Evolutionary conservation across 1,140 invertebrate genomes (phyloP), one percentile per base, ranked within the genome.

Genomic region (Caenorhabditis elegans): DNA sequence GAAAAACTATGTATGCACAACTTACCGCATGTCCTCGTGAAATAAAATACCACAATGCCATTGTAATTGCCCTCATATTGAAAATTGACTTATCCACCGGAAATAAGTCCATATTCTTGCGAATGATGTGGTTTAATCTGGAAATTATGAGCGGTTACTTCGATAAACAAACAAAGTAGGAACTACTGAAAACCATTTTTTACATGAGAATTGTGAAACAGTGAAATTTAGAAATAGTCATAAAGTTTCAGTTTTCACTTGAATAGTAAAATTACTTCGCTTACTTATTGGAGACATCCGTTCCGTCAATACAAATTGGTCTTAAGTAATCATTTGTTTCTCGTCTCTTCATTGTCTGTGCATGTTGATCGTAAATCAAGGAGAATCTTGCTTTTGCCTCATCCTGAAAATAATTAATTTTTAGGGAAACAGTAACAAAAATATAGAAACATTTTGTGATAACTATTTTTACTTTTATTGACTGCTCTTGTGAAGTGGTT

Each of bases 1-100:
- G 17, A 60, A 60, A 31, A 70, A 70, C 60, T 39, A n/a, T n/a
- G n/a, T n/a, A n/a, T n/a, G n/a, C n/a, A n/a, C n/a, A 70, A 70
- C 60, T 39, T 1, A 70, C 60, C 60, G 60, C 36, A 39, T 70
- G 60, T n/a, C 60, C 60, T 39, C 60, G 36, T 2, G 34, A 70
- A 22, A 70, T 70, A 34, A 70, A 70, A 43, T 70, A 70, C 60
- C 60, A 70, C 36, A 70, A 34, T 19, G 60, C 39, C 34, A n/a
- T 70, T 24, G 17, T 70, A 19, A 70, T 70, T 31, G 60, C 26
- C 39, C 60, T 43, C 34, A 70, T 70, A n/a, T 70, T 70, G 17
- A 70, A 70, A 70, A 70, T 70, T 6, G 34, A 10, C 34, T 39
- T 70, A 22, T 70, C 60, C 17, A 70, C n/a, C 2, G 60, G 60